A percentile compares a stretch with the other conserved stretches of the same genome.
Conservation (phyloP, 1,140 invertebrate species). For the Diorhabda elongata region DNA sequence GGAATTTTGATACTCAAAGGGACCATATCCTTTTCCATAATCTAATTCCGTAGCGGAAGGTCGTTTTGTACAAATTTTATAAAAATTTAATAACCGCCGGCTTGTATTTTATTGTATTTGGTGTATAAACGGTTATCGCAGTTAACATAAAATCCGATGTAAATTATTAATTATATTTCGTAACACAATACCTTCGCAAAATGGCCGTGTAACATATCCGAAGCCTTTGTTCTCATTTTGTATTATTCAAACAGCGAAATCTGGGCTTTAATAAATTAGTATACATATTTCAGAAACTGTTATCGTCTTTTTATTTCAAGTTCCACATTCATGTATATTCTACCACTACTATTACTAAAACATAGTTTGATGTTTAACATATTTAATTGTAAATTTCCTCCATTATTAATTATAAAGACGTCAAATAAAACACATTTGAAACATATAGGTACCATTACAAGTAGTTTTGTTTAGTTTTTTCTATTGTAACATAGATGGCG, state of each 20-base stretch:
- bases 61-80: background rate
- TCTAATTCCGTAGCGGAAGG: background rate
- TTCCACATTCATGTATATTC: no score
- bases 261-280: background rate
- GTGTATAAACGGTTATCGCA: slow-evolving; percentile 1
- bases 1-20: background rate
- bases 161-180: slow-evolving; percentile 1
- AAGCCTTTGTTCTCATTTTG: background rate
- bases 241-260: background rate
- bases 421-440: no score
- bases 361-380: no score
- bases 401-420: no score
- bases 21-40: background rate
- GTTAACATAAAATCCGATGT: background rate
- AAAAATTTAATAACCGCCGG: background rate
- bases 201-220: background rate
- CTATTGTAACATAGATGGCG: no score
- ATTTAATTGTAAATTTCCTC: no score
- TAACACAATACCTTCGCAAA: background rate
- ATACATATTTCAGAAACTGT: background rate
- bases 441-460: no score
- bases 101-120: slow-evolving; percentile 1
- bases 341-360: no score
- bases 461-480: no score
- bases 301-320: background rate